These are phyloP conservation scores for Saimiri boliviensis DNA, from an alignment of 2,113 vertebrate genomes.

Conservation along the genomic window DNA sequence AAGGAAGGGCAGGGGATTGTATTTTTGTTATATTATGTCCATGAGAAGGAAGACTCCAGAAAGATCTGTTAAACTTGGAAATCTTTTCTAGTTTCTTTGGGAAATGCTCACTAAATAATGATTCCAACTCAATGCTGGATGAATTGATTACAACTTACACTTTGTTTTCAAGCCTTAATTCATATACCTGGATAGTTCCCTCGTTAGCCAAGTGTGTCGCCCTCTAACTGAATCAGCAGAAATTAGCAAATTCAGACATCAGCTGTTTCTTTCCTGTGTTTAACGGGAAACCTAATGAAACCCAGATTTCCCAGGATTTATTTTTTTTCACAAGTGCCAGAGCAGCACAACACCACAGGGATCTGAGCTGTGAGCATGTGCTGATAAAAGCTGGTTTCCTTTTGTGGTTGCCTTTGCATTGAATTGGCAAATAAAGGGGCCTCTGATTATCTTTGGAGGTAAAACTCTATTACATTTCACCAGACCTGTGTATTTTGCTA, in stretches of 20 bases:
- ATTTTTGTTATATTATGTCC: constrained; percentile 21
- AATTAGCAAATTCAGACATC: constrained; percentile 79
- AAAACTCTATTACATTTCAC: constrained; percentile 24
- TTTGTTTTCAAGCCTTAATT: constrained; percentile 61
- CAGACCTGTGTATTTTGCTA: background rate
- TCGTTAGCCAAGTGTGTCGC: background rate
- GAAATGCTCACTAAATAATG: constrained; percentile 14
- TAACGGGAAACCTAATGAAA: constrained; percentile 65
- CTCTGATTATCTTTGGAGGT: constrained; percentile 35
- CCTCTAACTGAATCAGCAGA: constrained; percentile 70
- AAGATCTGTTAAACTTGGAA: background rate
- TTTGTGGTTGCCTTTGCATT: constrained; percentile 36
- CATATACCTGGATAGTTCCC: constrained; percentile 58
- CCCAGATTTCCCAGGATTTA: constrained; percentile 58
- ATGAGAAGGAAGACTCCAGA: background rate
- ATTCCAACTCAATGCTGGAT: constrained; percentile 56
- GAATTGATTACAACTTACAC: constrained; percentile 22
- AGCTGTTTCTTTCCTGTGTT: constrained; percentile 75
- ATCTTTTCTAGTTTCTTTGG: constrained; percentile 39
- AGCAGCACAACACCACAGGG: constrained; percentile 1
- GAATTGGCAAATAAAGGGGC: background rate
- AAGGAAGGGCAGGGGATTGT: background rate
- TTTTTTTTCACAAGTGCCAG: constrained; percentile 69
- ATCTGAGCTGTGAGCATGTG: constrained; percentile 50
- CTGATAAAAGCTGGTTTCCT: constrained; percentile 75